Base-by-base conservation (phyloP, 2,797 vertebrate species). In the Pangasius krempfi region DNA sequence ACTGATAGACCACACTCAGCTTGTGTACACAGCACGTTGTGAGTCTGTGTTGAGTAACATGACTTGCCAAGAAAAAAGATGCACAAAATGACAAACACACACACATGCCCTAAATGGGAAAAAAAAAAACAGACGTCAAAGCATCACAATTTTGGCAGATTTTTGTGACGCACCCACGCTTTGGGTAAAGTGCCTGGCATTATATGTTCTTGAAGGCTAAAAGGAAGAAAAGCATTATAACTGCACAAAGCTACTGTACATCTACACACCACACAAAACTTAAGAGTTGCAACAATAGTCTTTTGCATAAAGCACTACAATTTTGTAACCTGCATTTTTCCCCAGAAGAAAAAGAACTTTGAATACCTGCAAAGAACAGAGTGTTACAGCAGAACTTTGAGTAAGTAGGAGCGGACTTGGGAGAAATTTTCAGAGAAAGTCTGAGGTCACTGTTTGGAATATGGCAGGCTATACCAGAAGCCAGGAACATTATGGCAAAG, bases 1-100 rank as follows among this genome's bases (percentile, higher is more conserved):
- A 70, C 73, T 85, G 87, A 88, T 40, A 60, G 83, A 85, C 83
- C 30, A 4, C 50, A 70, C 58, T 70, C 78, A 85, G 58, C 37
- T 52, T 84, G 84, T 47, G 27, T 52, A 68, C 72, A 88, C 62
- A 58, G 62, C 66, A 50, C 22, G 52, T n/a, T 47, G 86, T 40
- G 60, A 44, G 64, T 73, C 1, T 52, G 75, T 54, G 73, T 73
- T 7, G 10, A 78, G 58, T 58, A 78, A 68, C 44, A 76, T 22
- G 18, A 54, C 62, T 87, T 56, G 56, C 40, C 70, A 88, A 76
- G 33, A 47, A 88, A 88, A 72, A 73, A 73, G 50, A 66, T n/a
- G 66, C 33, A 73, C 66, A 27, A 76, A 76, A 76, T 27, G 44
- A 76, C 25, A 83, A 60, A 44, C 37, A 47, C 27, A 47, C 79